These are phyloP conservation scores for Pteropus alecto DNA, from an alignment of 2,113 vertebrate genomes.

Conservation along the genomic window DNA sequence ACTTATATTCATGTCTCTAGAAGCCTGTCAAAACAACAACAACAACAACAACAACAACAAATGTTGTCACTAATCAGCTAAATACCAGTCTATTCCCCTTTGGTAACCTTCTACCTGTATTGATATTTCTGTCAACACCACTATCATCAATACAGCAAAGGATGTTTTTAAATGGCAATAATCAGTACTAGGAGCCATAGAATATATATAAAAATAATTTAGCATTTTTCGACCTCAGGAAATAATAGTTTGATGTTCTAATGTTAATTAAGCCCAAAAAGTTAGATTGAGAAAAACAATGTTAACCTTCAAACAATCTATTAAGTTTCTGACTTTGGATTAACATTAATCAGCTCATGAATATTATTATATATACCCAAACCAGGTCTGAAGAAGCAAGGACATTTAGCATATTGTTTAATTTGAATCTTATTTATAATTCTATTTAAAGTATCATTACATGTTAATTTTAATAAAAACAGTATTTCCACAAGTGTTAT, in stretches of 20 bases:
- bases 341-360: not conserved
- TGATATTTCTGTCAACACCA: constrained; percentile 16
- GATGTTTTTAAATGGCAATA: constrained; percentile 33
- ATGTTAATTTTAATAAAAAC: constrained; percentile 22
- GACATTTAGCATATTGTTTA: not conserved
- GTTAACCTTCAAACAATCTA: not conserved
- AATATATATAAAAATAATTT: not conserved
- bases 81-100: not conserved
- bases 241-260: constrained; percentile 27
- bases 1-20: not conserved
- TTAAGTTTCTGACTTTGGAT: constrained; percentile 35
- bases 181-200: not conserved
- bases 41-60: not conserved
- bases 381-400: not conserved
- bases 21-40: not conserved
- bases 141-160: not conserved
- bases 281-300: not conserved
- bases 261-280: not conserved
- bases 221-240: not conserved
- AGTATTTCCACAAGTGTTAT: not conserved
- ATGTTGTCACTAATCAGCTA: constrained; percentile 16
- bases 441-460: not conserved
- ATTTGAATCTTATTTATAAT: not conserved
- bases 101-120: not conserved
- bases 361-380: not conserved